Evolutionary conservation across 2,888 invertebrate genomes (phyloP).

Genomic region (Ophioninae sp.): DNA sequence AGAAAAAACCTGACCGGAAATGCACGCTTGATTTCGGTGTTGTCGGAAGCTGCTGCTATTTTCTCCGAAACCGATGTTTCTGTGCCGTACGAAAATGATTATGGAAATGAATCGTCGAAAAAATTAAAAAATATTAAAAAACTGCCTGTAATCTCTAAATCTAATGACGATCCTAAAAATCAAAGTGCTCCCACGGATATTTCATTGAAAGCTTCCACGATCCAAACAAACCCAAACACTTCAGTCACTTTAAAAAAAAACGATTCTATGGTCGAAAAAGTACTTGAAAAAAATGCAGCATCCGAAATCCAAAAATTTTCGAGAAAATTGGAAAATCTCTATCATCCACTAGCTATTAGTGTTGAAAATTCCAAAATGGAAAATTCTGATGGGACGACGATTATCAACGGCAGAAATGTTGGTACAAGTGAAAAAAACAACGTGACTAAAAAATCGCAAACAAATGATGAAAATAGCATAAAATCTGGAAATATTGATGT

Average conservation of each 20-base stretch:
- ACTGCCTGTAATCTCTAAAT: background rate
- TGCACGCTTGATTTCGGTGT: background rate
- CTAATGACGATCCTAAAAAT: background rate
- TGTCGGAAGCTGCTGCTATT: conserved; percentile 4
- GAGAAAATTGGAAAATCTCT: background rate
- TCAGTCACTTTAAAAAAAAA: background rate
- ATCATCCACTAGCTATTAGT: background rate
- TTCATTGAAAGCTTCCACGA: background rate
- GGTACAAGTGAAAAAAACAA: background rate
- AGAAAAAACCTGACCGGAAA: background rate
- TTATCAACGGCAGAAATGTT: background rate
- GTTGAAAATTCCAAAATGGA: background rate
- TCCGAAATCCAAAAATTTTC: background rate
- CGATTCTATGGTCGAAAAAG: background rate
- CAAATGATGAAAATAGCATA: background rate
- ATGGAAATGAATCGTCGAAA: background rate
- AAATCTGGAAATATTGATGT: background rate
- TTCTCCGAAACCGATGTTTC: background rate
- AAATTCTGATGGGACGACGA: background rate
- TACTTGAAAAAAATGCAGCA: background rate
- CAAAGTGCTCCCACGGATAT: background rate
- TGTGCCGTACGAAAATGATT: background rate
- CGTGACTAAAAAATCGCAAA: background rate
- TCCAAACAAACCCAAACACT: background rate
- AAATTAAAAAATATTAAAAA: background rate